A percentile compares a stretch with the other conserved stretches of the same genome.
These are phyloP conservation scores for Tortricodes alternella DNA, from an alignment of 2,888 invertebrate genomes.

Conservation along the genomic window DNA sequence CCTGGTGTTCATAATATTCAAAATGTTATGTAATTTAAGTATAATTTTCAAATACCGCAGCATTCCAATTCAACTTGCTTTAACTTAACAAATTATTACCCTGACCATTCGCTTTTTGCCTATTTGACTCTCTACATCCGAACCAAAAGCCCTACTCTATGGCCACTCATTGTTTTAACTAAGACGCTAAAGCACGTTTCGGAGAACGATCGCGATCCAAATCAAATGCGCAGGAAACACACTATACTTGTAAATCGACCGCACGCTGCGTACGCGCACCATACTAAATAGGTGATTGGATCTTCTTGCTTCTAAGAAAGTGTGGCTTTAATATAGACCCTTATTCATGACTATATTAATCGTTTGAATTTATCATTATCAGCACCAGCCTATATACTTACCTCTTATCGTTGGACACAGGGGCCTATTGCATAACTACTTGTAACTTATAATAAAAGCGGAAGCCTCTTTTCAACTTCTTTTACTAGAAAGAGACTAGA, in stretches of 20 bases:
- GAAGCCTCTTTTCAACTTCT: no score
- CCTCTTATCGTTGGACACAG: no score
- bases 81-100: neutral
- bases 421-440: no score
- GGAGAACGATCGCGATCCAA: conserved; percentile 75
- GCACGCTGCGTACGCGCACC: conserved; percentile 49
- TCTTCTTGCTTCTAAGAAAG: conserved; percentile 35
- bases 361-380: no score
- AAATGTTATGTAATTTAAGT: no score
- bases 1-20: no score
- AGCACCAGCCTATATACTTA: no score
- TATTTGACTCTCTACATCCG: conserved; percentile 28
- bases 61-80: no score
- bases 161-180: conserved; percentile 70
- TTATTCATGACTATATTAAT: no score
- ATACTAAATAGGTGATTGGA: conserved; percentile 68
- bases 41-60: no score
- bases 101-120: conserved; percentile 18
- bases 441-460: no score
- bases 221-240: conserved; percentile 72
- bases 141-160: conserved; percentile 42
- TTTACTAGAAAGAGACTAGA: no score
- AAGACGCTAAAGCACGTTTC: conserved; percentile 73
- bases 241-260: conserved; percentile 67
- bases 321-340: neutral